Evolutionary conservation across 1,140 invertebrate genomes (phyloP).

Genomic region (Euura saliciscinereae): DNA sequence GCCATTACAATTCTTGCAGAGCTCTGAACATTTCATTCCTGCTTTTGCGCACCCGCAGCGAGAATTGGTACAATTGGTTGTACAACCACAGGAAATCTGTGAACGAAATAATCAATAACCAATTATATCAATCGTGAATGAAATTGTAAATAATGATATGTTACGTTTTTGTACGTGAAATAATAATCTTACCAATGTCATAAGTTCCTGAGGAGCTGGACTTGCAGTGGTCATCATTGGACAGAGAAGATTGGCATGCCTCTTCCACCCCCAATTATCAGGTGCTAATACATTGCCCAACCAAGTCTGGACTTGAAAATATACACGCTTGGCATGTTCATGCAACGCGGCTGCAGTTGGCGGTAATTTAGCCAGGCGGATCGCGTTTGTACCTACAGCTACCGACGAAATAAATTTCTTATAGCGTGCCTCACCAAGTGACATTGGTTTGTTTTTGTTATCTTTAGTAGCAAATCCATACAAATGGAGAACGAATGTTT

Average conservation of each 20-base stretch:
- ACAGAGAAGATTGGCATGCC: not conserved
- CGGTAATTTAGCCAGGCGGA: not conserved
- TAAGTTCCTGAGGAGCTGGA: not conserved
- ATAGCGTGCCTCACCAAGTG: not conserved
- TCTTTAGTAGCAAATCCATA: not conserved
- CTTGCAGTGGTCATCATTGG: not conserved
- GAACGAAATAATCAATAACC: not conserved
- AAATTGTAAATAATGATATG: not conserved
- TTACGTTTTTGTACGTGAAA: not conserved
- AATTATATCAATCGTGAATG: not conserved
- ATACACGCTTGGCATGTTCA: not conserved
- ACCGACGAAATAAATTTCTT: not conserved
- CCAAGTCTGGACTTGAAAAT: not conserved
- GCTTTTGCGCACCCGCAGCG: constrained; percentile 42
- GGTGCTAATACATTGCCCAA: not conserved
- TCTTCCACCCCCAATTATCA: not conserved
- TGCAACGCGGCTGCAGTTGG: not conserved
- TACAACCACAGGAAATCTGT: constrained; percentile 30
- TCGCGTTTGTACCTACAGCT: not conserved
- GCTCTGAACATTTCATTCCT: constrained; percentile 37
- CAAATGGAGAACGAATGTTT: not conserved
- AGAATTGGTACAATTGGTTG: constrained; percentile 22
- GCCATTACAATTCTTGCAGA: constrained; percentile 39
- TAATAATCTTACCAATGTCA: not conserved
- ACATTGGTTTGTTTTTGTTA: not conserved